A percentile compares a stretch with the other conserved stretches of the same genome.
Conservation (phyloP, 1,140 invertebrate species). For the Hormaphis cornu region DNA sequence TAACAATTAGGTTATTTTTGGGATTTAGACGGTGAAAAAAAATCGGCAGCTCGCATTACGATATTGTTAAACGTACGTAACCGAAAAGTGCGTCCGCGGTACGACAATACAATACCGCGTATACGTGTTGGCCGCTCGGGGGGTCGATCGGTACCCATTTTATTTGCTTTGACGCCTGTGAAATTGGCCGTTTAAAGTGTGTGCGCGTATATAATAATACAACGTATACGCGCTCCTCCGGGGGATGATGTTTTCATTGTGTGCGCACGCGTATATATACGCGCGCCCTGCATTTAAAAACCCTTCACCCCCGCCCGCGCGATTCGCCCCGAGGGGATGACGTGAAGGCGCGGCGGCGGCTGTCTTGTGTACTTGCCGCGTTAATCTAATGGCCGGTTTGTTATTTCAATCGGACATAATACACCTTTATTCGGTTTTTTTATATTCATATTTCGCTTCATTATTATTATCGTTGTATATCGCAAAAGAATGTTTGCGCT, state of each 20-base stretch:
- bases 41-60: too few relatives aligned
- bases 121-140: not conserved
- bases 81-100: too few relatives aligned
- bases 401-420: conserved; percentile 27
- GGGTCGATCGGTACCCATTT: conserved; percentile 16
- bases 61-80: too few relatives aligned
- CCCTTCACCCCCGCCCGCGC: not conserved
- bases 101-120: too few relatives aligned
- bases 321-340: too few relatives aligned
- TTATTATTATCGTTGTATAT: conserved; percentile 4
- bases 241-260: conserved; percentile 30
- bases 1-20: too few relatives aligned
- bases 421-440: conserved; percentile 5
- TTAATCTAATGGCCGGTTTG: conserved; percentile 25
- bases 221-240: not conserved
- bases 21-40: too few relatives aligned
- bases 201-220: not conserved
- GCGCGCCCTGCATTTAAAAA: not conserved
- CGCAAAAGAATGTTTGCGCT: not conserved
- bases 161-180: conserved; percentile 33
- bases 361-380: conserved; percentile 17
- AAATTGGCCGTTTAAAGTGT: conserved; percentile 31
- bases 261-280: not conserved
- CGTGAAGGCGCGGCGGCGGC: not conserved
- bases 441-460: conserved; percentile 7